These are phyloP conservation scores for Euthynnus affinis DNA, from an alignment of 2,797 vertebrate species.

Conservation along the genomic window DNA sequence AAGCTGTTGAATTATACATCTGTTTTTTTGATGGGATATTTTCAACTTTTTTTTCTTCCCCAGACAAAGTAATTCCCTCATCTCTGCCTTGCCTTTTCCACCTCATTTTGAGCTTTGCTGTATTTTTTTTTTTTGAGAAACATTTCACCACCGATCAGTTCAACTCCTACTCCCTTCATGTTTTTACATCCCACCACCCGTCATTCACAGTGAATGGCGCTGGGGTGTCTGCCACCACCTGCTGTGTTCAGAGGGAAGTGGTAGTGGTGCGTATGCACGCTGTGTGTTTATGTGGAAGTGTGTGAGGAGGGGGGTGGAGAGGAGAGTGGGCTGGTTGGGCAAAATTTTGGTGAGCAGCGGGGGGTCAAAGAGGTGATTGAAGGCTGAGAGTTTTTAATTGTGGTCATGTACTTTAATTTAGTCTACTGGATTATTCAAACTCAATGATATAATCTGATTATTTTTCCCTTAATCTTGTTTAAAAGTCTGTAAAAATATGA, in stretches of 20 bases:
- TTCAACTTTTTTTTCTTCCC: conserved; percentile 35
- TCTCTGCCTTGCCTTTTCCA: conserved; percentile 46
- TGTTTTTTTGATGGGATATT: conserved; percentile 72
- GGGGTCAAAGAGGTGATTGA: not conserved
- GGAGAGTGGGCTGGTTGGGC: conserved; percentile 6
- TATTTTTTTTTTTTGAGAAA: conserved; percentile 57
- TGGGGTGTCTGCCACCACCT: conserved; percentile 71
- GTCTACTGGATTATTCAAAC: conserved; percentile 13
- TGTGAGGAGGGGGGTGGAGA: not conserved
- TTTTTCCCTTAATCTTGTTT: conserved; percentile 11
- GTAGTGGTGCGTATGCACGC: conserved; percentile 35
- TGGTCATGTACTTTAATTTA: conserved; percentile 26
- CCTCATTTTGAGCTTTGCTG: conserved; percentile 50
- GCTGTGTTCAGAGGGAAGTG: conserved; percentile 73
- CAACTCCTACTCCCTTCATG: conserved; percentile 65
- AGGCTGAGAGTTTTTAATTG: not conserved
- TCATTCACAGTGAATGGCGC: conserved; percentile 63
- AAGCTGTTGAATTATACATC: conserved; percentile 78
- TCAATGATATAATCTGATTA: conserved; percentile 11
- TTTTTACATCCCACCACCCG: conserved; percentile 70
- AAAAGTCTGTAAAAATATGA: not conserved
- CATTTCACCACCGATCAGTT: conserved; percentile 68
- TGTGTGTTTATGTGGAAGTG: conserved; percentile 40
- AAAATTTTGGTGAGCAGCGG: not conserved
- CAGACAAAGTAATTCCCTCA: conserved; percentile 50